Percentiles rank a stretch among this genome's conserved stretches.
phyloP scores from a whole-genome alignment of 2,888 invertebrate species.

The Caenorhabditis sinica region DNA sequence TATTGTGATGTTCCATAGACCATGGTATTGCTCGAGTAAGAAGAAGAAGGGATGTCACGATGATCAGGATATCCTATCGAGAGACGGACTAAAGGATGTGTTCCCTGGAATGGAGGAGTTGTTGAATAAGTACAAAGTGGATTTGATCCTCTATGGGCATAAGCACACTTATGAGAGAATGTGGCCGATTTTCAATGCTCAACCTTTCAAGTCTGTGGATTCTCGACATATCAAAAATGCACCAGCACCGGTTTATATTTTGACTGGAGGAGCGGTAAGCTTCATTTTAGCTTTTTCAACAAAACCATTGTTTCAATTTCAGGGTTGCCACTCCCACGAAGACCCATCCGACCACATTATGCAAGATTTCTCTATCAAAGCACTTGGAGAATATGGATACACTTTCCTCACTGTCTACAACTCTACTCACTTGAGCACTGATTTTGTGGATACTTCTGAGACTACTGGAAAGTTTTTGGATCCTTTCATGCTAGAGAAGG shows the following conservation, averaged over 20 bases:
- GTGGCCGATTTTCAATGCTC: conserved; percentile 93
- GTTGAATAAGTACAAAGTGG: conserved; percentile 92
- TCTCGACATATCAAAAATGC: conserved; percentile 63
- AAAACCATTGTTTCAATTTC: background rate
- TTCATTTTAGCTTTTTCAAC: too few species aligned
- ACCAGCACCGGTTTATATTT: conserved; percentile 66
- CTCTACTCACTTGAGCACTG: conserved; percentile 55
- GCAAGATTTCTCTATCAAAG: conserved; percentile 52
- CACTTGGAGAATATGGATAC: conserved; percentile 67
- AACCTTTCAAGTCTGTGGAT: conserved; percentile 60
- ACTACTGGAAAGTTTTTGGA: conserved; percentile 45
- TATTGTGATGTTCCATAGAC: conserved; percentile 91
- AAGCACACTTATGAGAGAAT: conserved; percentile 97
- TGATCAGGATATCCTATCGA: conserved; percentile 51
- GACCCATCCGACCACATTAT: conserved; percentile 51
- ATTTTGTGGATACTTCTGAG: conserved; percentile 61
- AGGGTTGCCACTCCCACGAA: conserved; percentile 59
- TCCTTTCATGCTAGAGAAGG: conserved; percentile 48
- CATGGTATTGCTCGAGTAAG: conserved; percentile 93
- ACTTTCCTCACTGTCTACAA: conserved; percentile 58
- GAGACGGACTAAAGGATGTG: conserved; percentile 46
- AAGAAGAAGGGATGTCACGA: conserved; percentile 58
- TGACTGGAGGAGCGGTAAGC: conserved; percentile 70
- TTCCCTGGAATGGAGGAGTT: conserved; percentile 89
- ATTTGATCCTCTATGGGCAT: conserved; percentile 95